Evolutionary conservation across 2,797 vertebrate genomes (phyloP).

Genomic region (Rhinogobio ventralis): DNA sequence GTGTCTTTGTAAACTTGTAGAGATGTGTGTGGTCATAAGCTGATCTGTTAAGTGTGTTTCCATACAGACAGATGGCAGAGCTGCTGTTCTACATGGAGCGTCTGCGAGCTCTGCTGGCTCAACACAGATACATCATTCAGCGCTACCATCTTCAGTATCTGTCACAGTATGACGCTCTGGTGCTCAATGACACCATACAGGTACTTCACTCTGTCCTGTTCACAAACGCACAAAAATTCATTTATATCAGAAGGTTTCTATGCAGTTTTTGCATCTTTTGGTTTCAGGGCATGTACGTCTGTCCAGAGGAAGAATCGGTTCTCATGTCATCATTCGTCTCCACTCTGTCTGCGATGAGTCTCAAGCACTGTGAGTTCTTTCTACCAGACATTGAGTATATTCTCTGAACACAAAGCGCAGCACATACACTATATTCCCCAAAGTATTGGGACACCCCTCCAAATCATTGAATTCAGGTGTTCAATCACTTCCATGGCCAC

Average conservation of each 20-base stretch:
- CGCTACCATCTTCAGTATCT: slow-evolving; percentile 91
- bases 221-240: not conserved
- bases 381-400: not conserved
- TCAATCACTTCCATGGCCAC: too few species aligned
- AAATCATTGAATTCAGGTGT: too few species aligned
- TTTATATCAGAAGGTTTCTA: too few species aligned
- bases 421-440: not conserved
- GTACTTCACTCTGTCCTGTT: slow-evolving; percentile 66
- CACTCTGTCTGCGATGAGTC: slow-evolving; percentile 82
- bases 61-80: slow-evolving; percentile 84
- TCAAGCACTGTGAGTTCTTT: slow-evolving; percentile 77
- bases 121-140: slow-evolving; percentile 76
- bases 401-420: not conserved
- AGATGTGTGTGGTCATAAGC: not conserved
- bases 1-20: not conserved
- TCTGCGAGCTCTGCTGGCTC: slow-evolving; percentile 76
- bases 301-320: slow-evolving; percentile 93
- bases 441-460: too few species aligned
- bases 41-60: not conserved
- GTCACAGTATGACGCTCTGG: slow-evolving; percentile 87
- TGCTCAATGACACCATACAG: slow-evolving; percentile 91
- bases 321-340: slow-evolving; percentile 91
- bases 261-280: not conserved
- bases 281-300: slow-evolving; percentile 88
- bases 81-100: slow-evolving; percentile 88